Evolutionary conservation across 2,888 invertebrate species (phyloP).

Genomic region (Phymatocera aterrima): DNA sequence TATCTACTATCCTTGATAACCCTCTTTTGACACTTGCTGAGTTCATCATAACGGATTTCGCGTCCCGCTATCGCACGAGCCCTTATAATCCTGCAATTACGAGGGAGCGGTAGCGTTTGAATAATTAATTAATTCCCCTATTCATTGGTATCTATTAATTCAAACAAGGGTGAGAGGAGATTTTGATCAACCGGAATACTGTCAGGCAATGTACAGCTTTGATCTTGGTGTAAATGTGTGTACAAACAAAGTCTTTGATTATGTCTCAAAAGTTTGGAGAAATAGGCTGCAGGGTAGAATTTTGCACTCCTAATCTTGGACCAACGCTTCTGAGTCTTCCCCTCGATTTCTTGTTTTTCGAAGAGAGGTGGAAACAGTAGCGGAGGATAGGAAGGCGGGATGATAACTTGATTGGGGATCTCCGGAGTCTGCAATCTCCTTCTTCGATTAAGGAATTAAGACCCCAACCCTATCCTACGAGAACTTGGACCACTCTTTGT

Average conservation of each 20-base stretch:
- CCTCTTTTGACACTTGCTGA: constrained; percentile 24
- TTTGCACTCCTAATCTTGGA: background rate
- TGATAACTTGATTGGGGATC: constrained; percentile 34
- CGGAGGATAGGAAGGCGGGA: background rate
- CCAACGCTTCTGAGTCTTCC: background rate
- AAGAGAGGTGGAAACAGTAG: background rate
- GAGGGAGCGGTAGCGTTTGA: constrained; percentile 12
- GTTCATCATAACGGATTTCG: constrained; percentile 8
- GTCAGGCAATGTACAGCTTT: background rate
- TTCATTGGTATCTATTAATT: constrained; percentile 7
- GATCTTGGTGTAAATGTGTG: background rate
- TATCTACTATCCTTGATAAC: constrained; percentile 7
- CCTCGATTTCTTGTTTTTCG: background rate
- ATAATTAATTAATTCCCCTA: constrained; percentile 4
- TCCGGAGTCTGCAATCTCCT: constrained; percentile 32
- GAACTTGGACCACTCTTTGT: constrained; percentile 40
- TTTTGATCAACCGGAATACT: constrained; percentile 4
- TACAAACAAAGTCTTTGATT: background rate
- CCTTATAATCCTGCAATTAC: constrained; percentile 24
- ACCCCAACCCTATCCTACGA: constrained; percentile 17
- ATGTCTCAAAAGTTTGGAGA: background rate
- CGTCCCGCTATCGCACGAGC: background rate
- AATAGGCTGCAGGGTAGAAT: background rate
- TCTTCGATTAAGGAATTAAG: constrained; percentile 42
- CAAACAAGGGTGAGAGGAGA: background rate